A percentile compares a stretch with the other conserved stretches of the same genome.
These are phyloP conservation scores for Rutilus rutilus DNA, from an alignment of 2,113 vertebrate species.

Conservation along the genomic window DNA sequence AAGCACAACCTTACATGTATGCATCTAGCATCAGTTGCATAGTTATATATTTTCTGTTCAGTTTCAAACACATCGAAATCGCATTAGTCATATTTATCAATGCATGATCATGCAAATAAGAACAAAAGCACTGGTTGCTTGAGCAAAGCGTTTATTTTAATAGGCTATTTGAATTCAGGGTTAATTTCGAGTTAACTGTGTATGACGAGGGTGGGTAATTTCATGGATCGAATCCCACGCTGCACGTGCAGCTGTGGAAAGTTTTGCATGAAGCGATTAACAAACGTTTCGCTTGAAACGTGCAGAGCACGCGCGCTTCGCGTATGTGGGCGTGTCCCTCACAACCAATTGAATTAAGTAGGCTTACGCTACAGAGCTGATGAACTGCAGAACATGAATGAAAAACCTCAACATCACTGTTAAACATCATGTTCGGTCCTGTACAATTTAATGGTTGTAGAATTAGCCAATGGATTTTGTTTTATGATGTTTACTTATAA, in stretches of 20 bases:
- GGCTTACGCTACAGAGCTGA: background rate
- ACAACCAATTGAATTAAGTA: background rate
- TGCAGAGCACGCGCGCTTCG: background rate
- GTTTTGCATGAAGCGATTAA: background rate
- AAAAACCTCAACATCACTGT: background rate
- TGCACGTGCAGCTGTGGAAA: background rate
- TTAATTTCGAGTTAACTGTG: background rate
- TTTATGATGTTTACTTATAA: background rate
- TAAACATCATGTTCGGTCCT: background rate
- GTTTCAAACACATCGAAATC: background rate
- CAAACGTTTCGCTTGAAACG: background rate
- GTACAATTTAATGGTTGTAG: background rate
- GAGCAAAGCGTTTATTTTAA: background rate
- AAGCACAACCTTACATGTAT: background rate
- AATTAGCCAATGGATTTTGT: background rate
- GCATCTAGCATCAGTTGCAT: background rate
- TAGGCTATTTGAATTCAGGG: background rate
- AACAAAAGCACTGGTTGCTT: background rate
- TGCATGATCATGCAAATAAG: background rate
- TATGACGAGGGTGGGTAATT: background rate
- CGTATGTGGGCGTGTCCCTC: background rate
- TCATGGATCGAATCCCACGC: background rate
- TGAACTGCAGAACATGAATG: background rate
- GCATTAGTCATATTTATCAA: no score
- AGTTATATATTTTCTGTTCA: background rate